Percentiles rank a stretch among this genome's conserved stretches.
Evolutionary conservation across 2,113 vertebrate genomes (phyloP).

Genomic region (Sarotherodon lohbergeri): DNA sequence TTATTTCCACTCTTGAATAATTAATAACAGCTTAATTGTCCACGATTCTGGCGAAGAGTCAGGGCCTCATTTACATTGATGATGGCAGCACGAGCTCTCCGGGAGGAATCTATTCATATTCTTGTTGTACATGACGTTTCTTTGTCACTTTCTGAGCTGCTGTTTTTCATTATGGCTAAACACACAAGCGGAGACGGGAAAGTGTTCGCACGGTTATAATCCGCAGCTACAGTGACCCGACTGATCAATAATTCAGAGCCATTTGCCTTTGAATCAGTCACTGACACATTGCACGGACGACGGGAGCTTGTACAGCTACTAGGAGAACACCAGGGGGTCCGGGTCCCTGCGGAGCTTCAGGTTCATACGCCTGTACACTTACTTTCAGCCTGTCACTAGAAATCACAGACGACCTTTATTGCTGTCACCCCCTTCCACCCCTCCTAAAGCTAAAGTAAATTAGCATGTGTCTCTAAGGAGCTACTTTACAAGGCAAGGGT

Average conservation of each 20-base stretch:
- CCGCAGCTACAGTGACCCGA: neutral
- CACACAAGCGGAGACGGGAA: neutral
- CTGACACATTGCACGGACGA: conserved; percentile 41
- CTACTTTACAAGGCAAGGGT: conserved; percentile 10
- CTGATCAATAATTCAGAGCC: conserved; percentile 66
- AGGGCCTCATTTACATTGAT: neutral
- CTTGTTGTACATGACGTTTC: neutral
- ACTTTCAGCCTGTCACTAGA: conserved; percentile 72
- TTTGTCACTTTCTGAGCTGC: neutral
- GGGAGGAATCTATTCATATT: neutral
- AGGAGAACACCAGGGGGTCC: conserved; percentile 51
- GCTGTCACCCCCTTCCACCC: neutral
- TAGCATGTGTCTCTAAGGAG: conserved; percentile 46
- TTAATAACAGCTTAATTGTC: conserved; percentile 55
- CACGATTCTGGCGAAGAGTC: neutral
- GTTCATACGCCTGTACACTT: conserved; percentile 44
- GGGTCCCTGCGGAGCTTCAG: conserved; percentile 51
- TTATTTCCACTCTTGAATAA: conserved; percentile 63
- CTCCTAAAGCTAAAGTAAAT: conserved; percentile 50
- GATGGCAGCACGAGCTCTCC: neutral
- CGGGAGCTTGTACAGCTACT: conserved; percentile 43
- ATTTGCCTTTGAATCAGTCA: conserved; percentile 58
- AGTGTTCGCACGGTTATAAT: conserved; percentile 28
- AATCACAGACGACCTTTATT: conserved; percentile 66
- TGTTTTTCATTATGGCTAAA: neutral